These are phyloP conservation scores for Orbicella faveolata DNA, from an alignment of 64 coral and sea anemone genomes.

Conservation along the genomic window DNA sequence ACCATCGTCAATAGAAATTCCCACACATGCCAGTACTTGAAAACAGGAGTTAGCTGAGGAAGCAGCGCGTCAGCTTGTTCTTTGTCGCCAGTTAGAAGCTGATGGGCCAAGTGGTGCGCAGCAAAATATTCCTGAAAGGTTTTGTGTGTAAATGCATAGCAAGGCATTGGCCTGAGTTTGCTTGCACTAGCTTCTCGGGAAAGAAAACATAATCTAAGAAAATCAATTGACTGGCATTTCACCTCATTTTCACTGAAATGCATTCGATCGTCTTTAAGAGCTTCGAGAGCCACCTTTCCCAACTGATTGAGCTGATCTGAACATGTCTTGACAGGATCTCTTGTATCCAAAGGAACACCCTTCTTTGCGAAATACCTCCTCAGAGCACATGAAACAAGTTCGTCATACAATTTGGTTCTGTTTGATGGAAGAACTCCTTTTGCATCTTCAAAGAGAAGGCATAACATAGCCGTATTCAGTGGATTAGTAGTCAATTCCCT, in stretches of 20 bases:
- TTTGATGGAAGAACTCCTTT: slow-evolving; percentile 7
- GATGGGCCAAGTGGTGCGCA: neutral
- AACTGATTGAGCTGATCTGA: slow-evolving; percentile 12
- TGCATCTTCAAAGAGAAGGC: slow-evolving; percentile 31
- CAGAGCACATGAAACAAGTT: neutral
- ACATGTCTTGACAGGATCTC: neutral
- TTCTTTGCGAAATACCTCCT: slow-evolving; percentile 25
- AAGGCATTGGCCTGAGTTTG: neutral
- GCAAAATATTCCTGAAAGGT: slow-evolving; percentile 41
- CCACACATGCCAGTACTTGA: slow-evolving; percentile 9
- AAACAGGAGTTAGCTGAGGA: neutral
- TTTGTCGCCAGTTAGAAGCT: neutral
- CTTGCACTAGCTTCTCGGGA: neutral
- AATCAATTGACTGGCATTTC: neutral
- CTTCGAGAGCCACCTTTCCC: slow-evolving; percentile 24
- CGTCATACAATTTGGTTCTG: neutral
- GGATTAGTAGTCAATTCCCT: slow-evolving; percentile 16
- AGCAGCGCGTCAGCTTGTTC: neutral
- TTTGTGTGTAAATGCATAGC: slow-evolving; percentile 33
- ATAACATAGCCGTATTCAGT: slow-evolving; percentile 24
- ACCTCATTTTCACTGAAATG: slow-evolving; percentile 3
- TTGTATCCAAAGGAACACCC: neutral
- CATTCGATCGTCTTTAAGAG: neutral
- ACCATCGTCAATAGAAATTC: slow-evolving; percentile 8
- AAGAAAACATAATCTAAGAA: slow-evolving; percentile 16